Conservation (phyloP, 2,888 invertebrate genomes). For the Allophyes oxyacanthae region DNA sequence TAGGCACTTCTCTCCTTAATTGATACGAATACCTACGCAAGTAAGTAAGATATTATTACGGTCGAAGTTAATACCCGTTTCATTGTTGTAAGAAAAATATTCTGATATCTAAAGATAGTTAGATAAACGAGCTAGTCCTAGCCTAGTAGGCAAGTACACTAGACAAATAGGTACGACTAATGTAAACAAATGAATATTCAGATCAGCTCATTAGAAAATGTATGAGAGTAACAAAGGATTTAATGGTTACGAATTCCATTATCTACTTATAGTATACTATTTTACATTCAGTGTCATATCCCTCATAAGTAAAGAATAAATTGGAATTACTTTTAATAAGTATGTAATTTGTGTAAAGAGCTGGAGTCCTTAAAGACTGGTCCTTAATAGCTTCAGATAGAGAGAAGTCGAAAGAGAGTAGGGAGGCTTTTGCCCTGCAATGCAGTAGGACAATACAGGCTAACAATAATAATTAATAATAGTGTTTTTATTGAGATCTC, state of each 20-base stretch:
- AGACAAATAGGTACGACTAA: slow-evolving; percentile 26
- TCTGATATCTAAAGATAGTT: slow-evolving; percentile 16
- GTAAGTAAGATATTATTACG: slow-evolving; percentile 8
- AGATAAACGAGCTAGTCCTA: slow-evolving; percentile 24
- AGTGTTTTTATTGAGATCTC: too few relatives aligned
- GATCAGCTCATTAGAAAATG: slow-evolving; percentile 20
- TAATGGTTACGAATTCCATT: slow-evolving; percentile 17
- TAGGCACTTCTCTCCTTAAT: slow-evolving; percentile 11
- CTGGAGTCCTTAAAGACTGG: too few relatives aligned
- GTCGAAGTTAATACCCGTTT: slow-evolving; percentile 16
- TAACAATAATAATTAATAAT: too few relatives aligned
- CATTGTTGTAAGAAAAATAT: slow-evolving; percentile 46
- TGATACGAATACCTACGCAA: slow-evolving; percentile 10
- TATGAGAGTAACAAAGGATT: slow-evolving; percentile 35
- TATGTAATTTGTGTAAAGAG: too few relatives aligned
- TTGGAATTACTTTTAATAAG: too few relatives aligned
- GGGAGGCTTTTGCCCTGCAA: too few relatives aligned
- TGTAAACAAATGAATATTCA: slow-evolving; percentile 41
- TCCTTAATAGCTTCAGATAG: too few relatives aligned
- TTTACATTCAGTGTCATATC: too few relatives aligned
- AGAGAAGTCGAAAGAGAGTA: too few relatives aligned
- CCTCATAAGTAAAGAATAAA: too few relatives aligned
- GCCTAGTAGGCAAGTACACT: not conserved
- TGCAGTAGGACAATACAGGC: too few relatives aligned
- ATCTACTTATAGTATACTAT: too few relatives aligned